A percentile compares a stretch with the other conserved stretches of the same genome.
Evolutionary conservation across 2,797 vertebrate species (phyloP).

Genomic region (Schizopygopsis pylzovi): DNA sequence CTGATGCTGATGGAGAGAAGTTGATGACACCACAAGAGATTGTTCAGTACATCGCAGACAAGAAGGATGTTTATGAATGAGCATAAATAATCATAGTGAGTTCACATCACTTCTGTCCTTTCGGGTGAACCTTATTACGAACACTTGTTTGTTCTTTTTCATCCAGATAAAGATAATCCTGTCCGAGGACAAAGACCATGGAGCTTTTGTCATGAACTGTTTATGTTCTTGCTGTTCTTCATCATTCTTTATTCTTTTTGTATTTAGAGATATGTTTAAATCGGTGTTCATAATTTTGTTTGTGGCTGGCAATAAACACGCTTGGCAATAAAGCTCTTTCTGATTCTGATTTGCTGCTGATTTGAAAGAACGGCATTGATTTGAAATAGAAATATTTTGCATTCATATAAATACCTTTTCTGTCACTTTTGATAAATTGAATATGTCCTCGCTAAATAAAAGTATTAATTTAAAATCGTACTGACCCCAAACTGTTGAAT

Average conservation of each 20-base stretch:
- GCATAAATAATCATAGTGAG: constrained; percentile 18
- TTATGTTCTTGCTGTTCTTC: constrained; percentile 19
- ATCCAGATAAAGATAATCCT: constrained; percentile 52
- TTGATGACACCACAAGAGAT: constrained; percentile 87
- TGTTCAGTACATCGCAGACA: constrained; percentile 86
- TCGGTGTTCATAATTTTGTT: constrained; percentile 18
- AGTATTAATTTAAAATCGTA: neutral
- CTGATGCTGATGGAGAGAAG: constrained; percentile 84
- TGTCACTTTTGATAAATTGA: neutral
- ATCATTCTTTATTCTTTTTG: constrained; percentile 11
- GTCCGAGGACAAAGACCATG: neutral
- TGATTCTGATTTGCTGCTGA: neutral
- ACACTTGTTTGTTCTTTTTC: neutral
- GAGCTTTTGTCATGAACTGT: neutral
- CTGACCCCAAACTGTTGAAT: neutral
- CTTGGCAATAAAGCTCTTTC: too few relatives aligned
- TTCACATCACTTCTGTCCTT: constrained; percentile 1
- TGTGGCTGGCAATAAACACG: neutral
- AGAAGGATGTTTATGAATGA: constrained; percentile 84
- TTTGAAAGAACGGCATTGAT: neutral
- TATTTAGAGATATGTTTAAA: constrained; percentile 27
- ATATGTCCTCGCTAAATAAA: neutral
- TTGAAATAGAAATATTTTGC: neutral
- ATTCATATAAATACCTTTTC: neutral
- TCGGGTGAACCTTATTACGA: neutral